Base-by-base conservation (phyloP, 2,888 invertebrate genomes). In the Xylota segnis region DNA sequence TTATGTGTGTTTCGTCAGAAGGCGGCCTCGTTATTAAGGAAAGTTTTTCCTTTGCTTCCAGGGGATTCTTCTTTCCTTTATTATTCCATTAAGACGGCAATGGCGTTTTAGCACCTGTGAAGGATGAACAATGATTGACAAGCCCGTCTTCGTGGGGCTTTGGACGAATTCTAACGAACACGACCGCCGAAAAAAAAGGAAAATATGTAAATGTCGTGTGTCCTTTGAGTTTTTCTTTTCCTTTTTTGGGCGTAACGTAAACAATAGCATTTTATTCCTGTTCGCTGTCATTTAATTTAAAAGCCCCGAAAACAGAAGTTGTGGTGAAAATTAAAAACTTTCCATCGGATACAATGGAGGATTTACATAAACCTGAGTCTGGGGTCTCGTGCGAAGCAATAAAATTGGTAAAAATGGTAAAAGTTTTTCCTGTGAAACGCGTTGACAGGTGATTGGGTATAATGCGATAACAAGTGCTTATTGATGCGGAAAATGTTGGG, bases 61-160 rank as follows among this genome's bases (percentile, higher is more conserved):
- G 18, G 43, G 6, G n/a, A 23, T 14, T 70, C 56, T 12, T 68
- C 58, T 70, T 70, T 56, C 32, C 56, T 43, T 70, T 43, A 18
- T 43, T 70, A 70, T 70, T 70, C 70, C 70, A 70, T 70, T 70
- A 70, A 70, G 56, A 47, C 12, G 45, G 32, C 45, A 45, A 63
- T 71, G 71, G 45, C 71, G 63, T 78, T 71, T 63, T 70, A 71
- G 71, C 78, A 78, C 78, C 78, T 78, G 78, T 71, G 56, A 78
- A 78, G 52, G 56, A 78, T 78, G 71, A 78, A 78, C 56, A 61
- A 71, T 71, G 78, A 78, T 78, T 78, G 78, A 78, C 71, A 70
- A 45, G 50, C 37, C 32, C 45, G 54, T 52, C 23, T 16, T 10
- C 14, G 34, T 10, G 50, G 34, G 65, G 63, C 65, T 7, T 47